phyloP scores from a whole-genome alignment of 2,888 invertebrate genomes.

The Dasysyrphus tricinctus region DNA sequence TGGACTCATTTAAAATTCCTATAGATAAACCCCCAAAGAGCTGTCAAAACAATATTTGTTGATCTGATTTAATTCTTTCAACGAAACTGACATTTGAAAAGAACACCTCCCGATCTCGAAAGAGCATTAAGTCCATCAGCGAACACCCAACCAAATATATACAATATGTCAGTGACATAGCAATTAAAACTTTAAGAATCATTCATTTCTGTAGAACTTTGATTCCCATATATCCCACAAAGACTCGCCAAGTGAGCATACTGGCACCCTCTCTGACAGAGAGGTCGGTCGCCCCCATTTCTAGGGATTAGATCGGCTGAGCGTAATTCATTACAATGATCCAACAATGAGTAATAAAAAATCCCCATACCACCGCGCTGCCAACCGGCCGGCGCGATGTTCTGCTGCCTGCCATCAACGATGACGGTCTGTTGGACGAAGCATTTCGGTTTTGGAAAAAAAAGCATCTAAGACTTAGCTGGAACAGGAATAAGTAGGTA shows the following conservation, averaged over 20 bases:
- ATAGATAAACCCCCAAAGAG: conserved; percentile 36
- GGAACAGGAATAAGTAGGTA: conserved; percentile 19
- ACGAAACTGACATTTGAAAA: conserved; percentile 46
- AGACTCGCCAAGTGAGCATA: conserved; percentile 6
- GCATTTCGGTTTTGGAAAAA: conserved; percentile 30
- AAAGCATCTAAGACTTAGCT: conserved; percentile 40
- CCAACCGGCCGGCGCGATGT: conserved; percentile 6
- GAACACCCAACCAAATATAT: conserved; percentile 20
- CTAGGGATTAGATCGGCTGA: conserved; percentile 72
- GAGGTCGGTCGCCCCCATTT: conserved; percentile 65
- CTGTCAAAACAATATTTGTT: conserved; percentile 70
- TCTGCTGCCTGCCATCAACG: conserved; percentile 21
- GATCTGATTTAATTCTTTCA: conserved; percentile 67
- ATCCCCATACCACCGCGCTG: conserved; percentile 27
- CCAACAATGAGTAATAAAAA: conserved; percentile 74
- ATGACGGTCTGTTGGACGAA: conserved; percentile 35
- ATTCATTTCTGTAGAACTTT: conserved; percentile 49
- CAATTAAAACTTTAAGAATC: conserved; percentile 67
- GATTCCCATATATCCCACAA: conserved; percentile 48
- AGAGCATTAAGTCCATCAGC: conserved; percentile 23
- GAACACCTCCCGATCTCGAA: conserved; percentile 35
- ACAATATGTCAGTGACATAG: conserved; percentile 59
- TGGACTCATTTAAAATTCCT: conserved; percentile 52
- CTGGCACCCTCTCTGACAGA: conserved; percentile 41
- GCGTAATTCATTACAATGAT: conserved; percentile 75